Base-by-base conservation (phyloP, 2,888 invertebrate genomes). In the Drosophila birchii region DNA sequence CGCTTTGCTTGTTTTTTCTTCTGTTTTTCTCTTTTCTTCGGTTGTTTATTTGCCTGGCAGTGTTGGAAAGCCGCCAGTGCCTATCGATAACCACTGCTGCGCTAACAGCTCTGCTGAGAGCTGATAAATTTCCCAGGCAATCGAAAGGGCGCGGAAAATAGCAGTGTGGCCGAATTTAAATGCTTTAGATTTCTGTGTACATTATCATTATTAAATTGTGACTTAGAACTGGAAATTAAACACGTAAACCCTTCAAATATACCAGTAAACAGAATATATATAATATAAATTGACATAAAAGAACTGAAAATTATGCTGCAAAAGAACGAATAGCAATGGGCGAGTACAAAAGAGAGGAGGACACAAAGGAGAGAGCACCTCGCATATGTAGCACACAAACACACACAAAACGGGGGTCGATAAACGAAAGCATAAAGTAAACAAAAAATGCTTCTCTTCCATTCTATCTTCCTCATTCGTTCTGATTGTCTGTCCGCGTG, bases 371-470 rank as follows among this genome's bases (percentile, higher is more conserved):
- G 63, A 69, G 79, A 76, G 76, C 57, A 68, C 68, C 62, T 69
- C 68, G 73, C 85, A 84, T 81, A 86, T 86, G 85, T 86, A 85
- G 86, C 76, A 80, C 82, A 85, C 47, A 29, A 29, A 78, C 80
- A 83, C 76, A 85, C 81, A 68, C 72, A 75, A 76, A 84, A 88
- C 84, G 88, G 84, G 84, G 84, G 84, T 84, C 84, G 84, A 84
- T 84, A 84, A 84, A 84, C 87, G 84, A 84, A 88, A 84, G 84
- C 84, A 84, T 84, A 84, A 84, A 86, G 88, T 88, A 84, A 84
- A 84, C 88, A 84, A 88, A 88, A 84, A 80, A 67, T 44, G 26
- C 20, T 43, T 23, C 53, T 34, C 53, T 32, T 45, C 34, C 23
- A 64, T 47, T 41, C 36, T 26, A 34, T 53, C 53, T 45, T 36